Evolutionary conservation across 2,888 invertebrate species (phyloP).

Genomic region (Hypolimnas misippus): DNA sequence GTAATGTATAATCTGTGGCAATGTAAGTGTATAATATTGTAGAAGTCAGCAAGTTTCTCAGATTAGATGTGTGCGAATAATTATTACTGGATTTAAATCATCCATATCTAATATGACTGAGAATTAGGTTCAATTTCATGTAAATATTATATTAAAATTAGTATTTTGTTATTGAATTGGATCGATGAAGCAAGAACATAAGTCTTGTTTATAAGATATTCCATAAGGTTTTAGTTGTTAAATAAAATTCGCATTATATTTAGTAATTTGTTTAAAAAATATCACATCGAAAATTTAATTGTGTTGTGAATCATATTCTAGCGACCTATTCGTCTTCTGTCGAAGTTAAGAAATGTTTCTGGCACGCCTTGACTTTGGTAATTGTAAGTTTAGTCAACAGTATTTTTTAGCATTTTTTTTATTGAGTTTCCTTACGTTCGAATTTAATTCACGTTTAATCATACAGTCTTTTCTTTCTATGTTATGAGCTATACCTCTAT

Average conservation of each 20-base stretch:
- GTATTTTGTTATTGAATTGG: slow-evolving; percentile 41
- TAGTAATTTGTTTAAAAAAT: slow-evolving; percentile 38
- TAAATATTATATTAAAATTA: slow-evolving; percentile 70
- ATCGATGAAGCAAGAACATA: slow-evolving; percentile 34
- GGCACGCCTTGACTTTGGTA: slow-evolving; percentile 24
- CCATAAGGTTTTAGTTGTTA: slow-evolving; percentile 50
- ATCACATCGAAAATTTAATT: slow-evolving; percentile 43
- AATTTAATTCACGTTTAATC: slow-evolving; percentile 15
- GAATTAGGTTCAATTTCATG: slow-evolving; percentile 79
- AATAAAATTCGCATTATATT: slow-evolving; percentile 39
- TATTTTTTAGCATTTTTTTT: slow-evolving; percentile 44
- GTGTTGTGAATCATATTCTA: slow-evolving; percentile 22
- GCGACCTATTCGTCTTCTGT: slow-evolving; percentile 8
- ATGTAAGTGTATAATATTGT: slow-evolving; percentile 32
- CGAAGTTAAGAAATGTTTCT: slow-evolving; percentile 14
- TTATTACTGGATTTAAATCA: slow-evolving; percentile 37
- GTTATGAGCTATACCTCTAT: slow-evolving; percentile 9
- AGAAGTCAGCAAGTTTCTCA: slow-evolving; percentile 26
- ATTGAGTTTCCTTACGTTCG: slow-evolving; percentile 17
- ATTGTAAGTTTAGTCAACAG: slow-evolving; percentile 42
- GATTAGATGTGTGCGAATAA: slow-evolving; percentile 38
- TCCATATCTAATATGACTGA: slow-evolving; percentile 77
- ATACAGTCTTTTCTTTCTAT: slow-evolving; percentile 16
- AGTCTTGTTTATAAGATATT: slow-evolving; percentile 52
- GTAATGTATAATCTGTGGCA: slow-evolving; percentile 19